A percentile compares a stretch with the other conserved stretches of the same genome.
phyloP scores from a whole-genome alignment of 2,113 vertebrate species.

The Ceuthmochares aereus region DNA sequence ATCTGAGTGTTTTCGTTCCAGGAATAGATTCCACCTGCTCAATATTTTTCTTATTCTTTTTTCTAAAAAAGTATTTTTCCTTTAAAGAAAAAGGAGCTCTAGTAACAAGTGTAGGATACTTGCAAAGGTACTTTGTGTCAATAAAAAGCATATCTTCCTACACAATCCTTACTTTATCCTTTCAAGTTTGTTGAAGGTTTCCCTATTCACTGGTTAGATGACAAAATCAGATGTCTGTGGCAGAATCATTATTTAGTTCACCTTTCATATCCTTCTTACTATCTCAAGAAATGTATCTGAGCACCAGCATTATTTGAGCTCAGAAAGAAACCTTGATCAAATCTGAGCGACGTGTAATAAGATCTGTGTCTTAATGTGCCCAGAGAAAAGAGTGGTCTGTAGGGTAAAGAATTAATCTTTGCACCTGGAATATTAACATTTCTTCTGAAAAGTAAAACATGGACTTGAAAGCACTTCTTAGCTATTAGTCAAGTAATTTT shows the following conservation, averaged over 20 bases:
- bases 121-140: neutral
- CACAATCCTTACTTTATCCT: neutral
- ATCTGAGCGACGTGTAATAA: neutral
- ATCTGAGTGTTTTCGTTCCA: neutral
- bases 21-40: neutral
- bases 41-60: neutral
- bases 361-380: neutral
- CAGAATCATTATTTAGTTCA: neutral
- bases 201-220: neutral
- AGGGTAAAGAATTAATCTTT: neutral
- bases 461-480: neutral
- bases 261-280: slow-evolving; percentile 3
- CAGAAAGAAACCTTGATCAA: neutral
- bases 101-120: neutral
- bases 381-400: neutral
- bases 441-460: slow-evolving; percentile 1
- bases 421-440: neutral
- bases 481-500: neutral
- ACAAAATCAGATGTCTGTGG: neutral
- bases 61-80: neutral
- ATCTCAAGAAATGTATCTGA: neutral
- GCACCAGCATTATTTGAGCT: neutral
- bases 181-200: neutral
- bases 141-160: neutral
- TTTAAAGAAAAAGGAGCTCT: neutral